phyloP scores from a whole-genome alignment of 2,888 invertebrate genomes.

The Anthophora plumipes region DNA sequence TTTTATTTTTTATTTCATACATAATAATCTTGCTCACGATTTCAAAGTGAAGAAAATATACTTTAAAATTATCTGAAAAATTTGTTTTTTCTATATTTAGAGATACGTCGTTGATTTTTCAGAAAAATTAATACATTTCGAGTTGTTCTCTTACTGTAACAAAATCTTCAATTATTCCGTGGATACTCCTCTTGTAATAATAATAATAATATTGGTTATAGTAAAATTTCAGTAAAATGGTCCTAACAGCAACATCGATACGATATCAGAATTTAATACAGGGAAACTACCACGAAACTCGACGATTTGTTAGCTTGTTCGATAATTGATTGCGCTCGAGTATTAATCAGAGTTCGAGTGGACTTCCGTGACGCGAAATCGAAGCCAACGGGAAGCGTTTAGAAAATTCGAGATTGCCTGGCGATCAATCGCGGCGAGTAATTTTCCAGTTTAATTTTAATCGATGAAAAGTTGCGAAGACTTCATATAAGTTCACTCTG shows the following conservation, averaged over 20 bases:
- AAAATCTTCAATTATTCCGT: too few relatives aligned
- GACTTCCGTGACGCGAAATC: slow-evolving; percentile 6
- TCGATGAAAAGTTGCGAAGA: not conserved
- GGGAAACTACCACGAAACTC: slow-evolving; percentile 28
- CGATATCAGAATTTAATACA: slow-evolving; percentile 41
- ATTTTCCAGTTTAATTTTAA: slow-evolving; percentile 19
- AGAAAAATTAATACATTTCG: too few relatives aligned
- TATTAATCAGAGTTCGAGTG: slow-evolving; percentile 38
- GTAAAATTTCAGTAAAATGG: slow-evolving; percentile 13
- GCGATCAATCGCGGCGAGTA: not conserved
- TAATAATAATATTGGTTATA: not conserved
- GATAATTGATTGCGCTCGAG: slow-evolving; percentile 40
- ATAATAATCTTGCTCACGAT: too few relatives aligned
- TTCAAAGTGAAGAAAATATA: too few relatives aligned
- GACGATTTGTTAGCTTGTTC: slow-evolving; percentile 37
- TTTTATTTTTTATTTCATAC: too few relatives aligned
- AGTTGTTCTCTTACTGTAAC: too few relatives aligned
- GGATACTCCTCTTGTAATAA: too few relatives aligned
- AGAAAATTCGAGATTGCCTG: slow-evolving; percentile 10
- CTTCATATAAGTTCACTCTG: too few relatives aligned
- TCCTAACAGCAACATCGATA: slow-evolving; percentile 23
- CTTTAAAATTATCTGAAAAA: too few relatives aligned
- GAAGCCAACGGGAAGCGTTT: slow-evolving; percentile 2
- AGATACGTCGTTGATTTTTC: too few relatives aligned
- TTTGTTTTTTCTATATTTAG: too few relatives aligned